Base-by-base conservation (phyloP, 2,797 vertebrate genomes). In the Triplophysa bombifrons region DNA sequence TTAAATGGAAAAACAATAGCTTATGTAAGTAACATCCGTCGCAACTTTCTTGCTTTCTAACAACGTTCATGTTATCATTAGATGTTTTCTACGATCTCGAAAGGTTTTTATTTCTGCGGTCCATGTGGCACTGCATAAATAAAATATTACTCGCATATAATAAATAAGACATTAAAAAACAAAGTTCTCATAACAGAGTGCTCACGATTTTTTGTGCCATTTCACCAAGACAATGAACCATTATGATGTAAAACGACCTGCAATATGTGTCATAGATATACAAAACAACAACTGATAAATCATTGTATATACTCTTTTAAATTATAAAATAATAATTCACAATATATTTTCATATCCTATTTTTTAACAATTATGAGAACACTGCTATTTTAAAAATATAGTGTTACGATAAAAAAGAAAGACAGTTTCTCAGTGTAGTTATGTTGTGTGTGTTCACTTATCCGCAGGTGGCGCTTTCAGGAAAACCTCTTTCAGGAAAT, bases 401-500 rank as follows among this genome's bases (percentile, higher is more conserved):
- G 44, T 46, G 3, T 14, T 50, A 50, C 14, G 1, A n/a, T 19
- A 22, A 56, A 20, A 20, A 60, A 60, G n/a, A 20, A 60, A 27
- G n/a, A 14, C 27, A 73, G 64, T 58, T 46, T 5, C 34, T 34
- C 13, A 41, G 19, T 67, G 17, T 56, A 20, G 41, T 56, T 50
- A 3, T 61, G 14, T 69, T 60, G 9, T 61, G n/a, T 69, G 55
- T 76, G 53, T 76, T 75, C 16, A 25, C 68, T 20, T 77, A 8
- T 69, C 55, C 53, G 17, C 38, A 80, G 76, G 73, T 84, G 55
- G 2, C 11, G 20, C 4, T 82, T 70, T 4, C 30, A 0, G 93
- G 93, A 0, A 92, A 94, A 64, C 92, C 93, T 0, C 89, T 96
- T 55, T 55, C 53, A 77, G 92, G 90, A 19, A 63, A 50, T 69